Conservation (phyloP, 2,797 vertebrate genomes). For the Melanotaenia nigrans region DNA sequence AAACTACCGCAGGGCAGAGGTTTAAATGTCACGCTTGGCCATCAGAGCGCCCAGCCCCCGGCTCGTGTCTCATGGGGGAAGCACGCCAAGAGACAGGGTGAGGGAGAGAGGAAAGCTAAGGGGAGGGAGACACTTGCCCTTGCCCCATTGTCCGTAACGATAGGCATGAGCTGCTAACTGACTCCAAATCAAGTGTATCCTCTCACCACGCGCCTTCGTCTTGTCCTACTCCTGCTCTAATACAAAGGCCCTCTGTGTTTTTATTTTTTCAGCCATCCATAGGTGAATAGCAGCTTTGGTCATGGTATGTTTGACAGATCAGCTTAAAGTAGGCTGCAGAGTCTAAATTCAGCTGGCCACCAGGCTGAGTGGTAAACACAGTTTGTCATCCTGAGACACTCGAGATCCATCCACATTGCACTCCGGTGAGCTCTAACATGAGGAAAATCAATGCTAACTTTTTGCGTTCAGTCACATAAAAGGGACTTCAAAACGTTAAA, state of each 20-base stretch:
- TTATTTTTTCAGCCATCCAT: conserved; percentile 43
- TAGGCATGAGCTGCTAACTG: conserved; percentile 81
- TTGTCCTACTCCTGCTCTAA: conserved; percentile 68
- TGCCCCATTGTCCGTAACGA: conserved; percentile 76
- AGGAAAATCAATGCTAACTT: conserved; percentile 74
- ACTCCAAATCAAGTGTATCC: conserved; percentile 82
- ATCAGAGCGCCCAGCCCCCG: conserved; percentile 80
- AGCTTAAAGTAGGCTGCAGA: conserved; percentile 61
- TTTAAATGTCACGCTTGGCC: conserved; percentile 86
- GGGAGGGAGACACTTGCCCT: conserved; percentile 76
- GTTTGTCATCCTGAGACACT: conserved; percentile 56
- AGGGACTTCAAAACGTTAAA: conserved; percentile 52
- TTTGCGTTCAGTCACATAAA: conserved; percentile 60
- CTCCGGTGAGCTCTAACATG: conserved; percentile 56
- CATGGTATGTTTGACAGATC: conserved; percentile 69
- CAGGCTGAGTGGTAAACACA: conserved; percentile 57
- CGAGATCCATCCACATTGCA: conserved; percentile 39
- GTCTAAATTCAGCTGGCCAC: conserved; percentile 68
- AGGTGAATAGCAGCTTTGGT: conserved; percentile 70
- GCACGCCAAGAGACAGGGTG: conserved; percentile 62
- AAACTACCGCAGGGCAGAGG: conserved; percentile 80
- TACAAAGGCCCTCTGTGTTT: conserved; percentile 74
- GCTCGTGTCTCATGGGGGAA: conserved; percentile 79
- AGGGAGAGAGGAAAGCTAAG: conserved; percentile 62
- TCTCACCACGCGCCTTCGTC: conserved; percentile 76